These are phyloP conservation scores for Xylocopa sonorina DNA, from an alignment of 1,140 invertebrate species.

Conservation along the genomic window DNA sequence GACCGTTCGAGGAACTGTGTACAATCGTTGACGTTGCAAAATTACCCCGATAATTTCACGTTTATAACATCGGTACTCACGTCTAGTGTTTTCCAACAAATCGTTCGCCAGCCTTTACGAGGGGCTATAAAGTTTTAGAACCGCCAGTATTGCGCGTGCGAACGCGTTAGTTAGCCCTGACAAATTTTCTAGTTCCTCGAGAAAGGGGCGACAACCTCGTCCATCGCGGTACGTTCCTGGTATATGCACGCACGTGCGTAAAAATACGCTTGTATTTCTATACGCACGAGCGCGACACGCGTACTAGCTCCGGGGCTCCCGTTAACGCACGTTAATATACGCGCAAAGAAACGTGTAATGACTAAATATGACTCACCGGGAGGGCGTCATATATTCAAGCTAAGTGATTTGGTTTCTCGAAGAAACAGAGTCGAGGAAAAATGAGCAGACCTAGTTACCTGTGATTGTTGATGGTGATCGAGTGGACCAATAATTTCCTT, in stretches of 20 bases:
- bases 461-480: too few species aligned
- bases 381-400: conserved; percentile 15
- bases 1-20: background rate
- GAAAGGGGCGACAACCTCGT: conserved; percentile 32
- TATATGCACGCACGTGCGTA: conserved; percentile 12
- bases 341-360: conserved; percentile 42
- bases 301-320: background rate
- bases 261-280: background rate
- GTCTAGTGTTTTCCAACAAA: conserved; percentile 14
- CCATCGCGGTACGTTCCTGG: conserved; percentile 24
- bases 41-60: conserved; percentile 13
- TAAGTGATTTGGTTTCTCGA: conserved; percentile 22
- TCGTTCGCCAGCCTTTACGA: conserved; percentile 16
- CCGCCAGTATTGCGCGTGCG: background rate
- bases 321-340: conserved; percentile 16
- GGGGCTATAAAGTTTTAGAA: background rate
- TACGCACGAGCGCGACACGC: background rate
- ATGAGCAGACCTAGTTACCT: background rate
- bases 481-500: background rate
- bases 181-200: conserved; percentile 36
- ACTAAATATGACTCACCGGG: conserved; percentile 63
- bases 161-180: background rate
- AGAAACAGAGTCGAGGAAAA: background rate
- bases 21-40: background rate
- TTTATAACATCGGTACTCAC: background rate